These are phyloP conservation scores for Bufo gargarizans DNA, from an alignment of 2,113 vertebrate genomes.

Conservation along the genomic window DNA sequence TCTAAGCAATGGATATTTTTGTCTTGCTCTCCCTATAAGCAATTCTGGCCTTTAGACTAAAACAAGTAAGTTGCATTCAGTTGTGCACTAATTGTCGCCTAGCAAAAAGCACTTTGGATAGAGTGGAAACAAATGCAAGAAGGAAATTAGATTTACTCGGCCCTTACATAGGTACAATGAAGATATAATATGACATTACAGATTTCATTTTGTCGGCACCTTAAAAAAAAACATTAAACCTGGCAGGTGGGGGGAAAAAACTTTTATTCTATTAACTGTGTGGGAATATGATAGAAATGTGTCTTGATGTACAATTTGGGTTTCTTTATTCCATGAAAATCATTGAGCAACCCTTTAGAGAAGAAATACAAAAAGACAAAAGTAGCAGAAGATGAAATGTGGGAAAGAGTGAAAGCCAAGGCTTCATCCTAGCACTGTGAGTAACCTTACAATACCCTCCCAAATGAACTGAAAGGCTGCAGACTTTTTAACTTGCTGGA, in stretches of 20 bases:
- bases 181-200: constrained; percentile 4
- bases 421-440: too few relatives aligned
- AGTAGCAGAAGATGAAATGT: not conserved
- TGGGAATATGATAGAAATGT: constrained; percentile 3
- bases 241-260: not conserved
- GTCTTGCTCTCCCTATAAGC: not conserved
- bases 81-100: not conserved
- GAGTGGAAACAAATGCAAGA: not conserved
- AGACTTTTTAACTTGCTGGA: not conserved
- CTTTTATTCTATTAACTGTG: not conserved
- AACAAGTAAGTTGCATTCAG: not conserved
- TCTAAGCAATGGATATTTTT: not conserved
- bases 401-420: too few relatives aligned
- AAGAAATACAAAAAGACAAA: constrained; percentile 12
- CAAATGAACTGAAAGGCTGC: not conserved
- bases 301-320: constrained; percentile 7
- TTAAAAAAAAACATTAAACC: not conserved
- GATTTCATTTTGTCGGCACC: not conserved
- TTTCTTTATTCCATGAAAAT: constrained; percentile 8
- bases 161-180: not conserved
- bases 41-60: not conserved
- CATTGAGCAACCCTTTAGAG: not conserved
- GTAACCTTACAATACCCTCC: not conserved
- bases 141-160: not conserved
- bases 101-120: not conserved